Conservation (phyloP, 2,797 vertebrate genomes). For the Syngnathus rostellatus region DNA sequence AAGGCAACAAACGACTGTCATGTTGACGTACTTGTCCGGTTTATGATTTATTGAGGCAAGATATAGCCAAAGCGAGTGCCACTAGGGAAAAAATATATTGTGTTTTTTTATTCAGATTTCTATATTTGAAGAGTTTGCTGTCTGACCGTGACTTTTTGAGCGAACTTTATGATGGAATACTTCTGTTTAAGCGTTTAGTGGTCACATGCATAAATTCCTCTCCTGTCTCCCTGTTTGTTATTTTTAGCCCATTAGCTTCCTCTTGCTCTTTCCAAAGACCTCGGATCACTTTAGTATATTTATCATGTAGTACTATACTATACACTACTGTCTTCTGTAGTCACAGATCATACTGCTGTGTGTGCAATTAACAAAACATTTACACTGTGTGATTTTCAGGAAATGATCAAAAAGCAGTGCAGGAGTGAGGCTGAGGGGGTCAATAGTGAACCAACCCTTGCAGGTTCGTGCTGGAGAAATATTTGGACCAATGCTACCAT, state of each 20-base stretch:
- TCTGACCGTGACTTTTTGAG: slow-evolving; percentile 38
- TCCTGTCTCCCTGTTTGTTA: slow-evolving; percentile 28
- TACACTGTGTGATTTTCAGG: slow-evolving; percentile 42
- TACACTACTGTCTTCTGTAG: not conserved
- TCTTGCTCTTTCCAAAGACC: slow-evolving; percentile 18
- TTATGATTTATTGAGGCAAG: slow-evolving; percentile 29
- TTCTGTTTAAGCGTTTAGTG: slow-evolving; percentile 56
- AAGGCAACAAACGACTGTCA: slow-evolving; percentile 3
- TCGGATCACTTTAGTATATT: slow-evolving; percentile 22
- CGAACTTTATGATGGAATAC: slow-evolving; percentile 51
- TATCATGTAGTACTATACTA: slow-evolving; percentile 11
- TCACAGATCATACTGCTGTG: not conserved
- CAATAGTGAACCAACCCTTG: slow-evolving; percentile 54
- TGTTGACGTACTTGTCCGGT: slow-evolving; percentile 21
- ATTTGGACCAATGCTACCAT: slow-evolving; percentile 52
- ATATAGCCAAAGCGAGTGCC: slow-evolving; percentile 31
- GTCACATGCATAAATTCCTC: slow-evolving; percentile 34
- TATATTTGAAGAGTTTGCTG: slow-evolving; percentile 17
- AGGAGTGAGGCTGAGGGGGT: slow-evolving; percentile 11
- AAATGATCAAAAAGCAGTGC: slow-evolving; percentile 46
- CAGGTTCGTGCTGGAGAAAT: slow-evolving; percentile 49
- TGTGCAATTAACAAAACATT: not conserved
- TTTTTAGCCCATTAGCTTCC: slow-evolving; percentile 37
- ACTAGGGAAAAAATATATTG: slow-evolving; percentile 28
- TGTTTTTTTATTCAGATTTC: slow-evolving; percentile 19